Evolutionary conservation across 2,113 vertebrate species (phyloP), one percentile per base, ranked within the genome.

Genomic region (Phaethornis superciliosus): DNA sequence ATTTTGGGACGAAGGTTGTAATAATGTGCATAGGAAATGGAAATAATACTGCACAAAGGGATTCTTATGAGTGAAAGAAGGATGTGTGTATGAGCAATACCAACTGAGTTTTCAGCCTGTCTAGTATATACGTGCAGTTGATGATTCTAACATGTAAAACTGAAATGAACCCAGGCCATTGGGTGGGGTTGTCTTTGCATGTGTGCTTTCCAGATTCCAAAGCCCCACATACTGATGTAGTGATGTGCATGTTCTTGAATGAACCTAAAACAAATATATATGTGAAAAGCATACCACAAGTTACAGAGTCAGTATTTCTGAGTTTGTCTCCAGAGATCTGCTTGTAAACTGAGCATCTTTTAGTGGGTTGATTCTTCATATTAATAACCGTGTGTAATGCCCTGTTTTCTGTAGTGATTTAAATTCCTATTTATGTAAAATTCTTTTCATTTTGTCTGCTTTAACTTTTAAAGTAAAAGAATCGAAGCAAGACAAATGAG

Each of bases 201-300:
- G 46, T 64, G 21, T 44, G 40, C 67, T 82, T 82, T 76, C 46
- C 88, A 85, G 58, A 40, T 72, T 64, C 69, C 75, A 46, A 51
- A 85, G 24, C 0, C 0, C 22, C 68, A 54, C 35, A 27, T 65
- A 59, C 55, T 94, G 4, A 42, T 55, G 52, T 17, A n/a, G 64
- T 58, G 40, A 71, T 46, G 81, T 67, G 47, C 42, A 1, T 33
- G 10, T 30, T 67, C 32, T 37, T 86, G 68, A 88, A 76, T 64
- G 70, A 64, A 56, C 21, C 44, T 35, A 49, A 74, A 94, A 64
- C 52, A 83, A 55, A 60, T 60, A 17, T 2, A 12, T 27, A 82
- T 26, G 30, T 30, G 54, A 56, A 70, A 75, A 55, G 16, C n/a
- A 30, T 0, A 1, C 14, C 32, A 88, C 3, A 7, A 15, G 9